These are phyloP conservation scores for Agrochola lota DNA, from an alignment of 2,888 invertebrate genomes.

Conservation along the genomic window DNA sequence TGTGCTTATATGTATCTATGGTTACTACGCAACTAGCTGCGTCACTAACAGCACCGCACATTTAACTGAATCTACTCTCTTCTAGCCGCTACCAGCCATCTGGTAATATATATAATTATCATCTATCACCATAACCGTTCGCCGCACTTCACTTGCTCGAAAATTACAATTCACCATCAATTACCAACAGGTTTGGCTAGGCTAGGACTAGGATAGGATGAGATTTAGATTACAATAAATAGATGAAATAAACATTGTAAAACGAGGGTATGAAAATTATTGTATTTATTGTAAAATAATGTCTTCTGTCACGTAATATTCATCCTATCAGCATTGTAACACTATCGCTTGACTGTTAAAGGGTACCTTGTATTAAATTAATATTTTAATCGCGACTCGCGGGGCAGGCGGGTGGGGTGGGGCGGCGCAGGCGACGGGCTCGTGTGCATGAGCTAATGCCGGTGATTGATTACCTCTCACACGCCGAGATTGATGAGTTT, in stretches of 20 bases:
- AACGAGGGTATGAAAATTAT: too few species aligned
- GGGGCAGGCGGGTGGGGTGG: background rate
- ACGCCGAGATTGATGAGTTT: slow-evolving; percentile 76
- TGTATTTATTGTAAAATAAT: background rate
- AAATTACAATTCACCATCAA: background rate
- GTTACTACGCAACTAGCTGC: background rate
- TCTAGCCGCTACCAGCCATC: background rate
- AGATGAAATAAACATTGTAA: background rate
- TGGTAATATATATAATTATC: too few species aligned
- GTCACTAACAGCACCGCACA: background rate
- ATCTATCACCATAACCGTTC: background rate
- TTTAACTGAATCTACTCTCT: background rate
- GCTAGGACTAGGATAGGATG: background rate
- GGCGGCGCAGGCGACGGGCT: slow-evolving; percentile 35
- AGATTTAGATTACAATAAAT: background rate
- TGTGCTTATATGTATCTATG: too few species aligned
- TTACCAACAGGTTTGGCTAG: too few species aligned
- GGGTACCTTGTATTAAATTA: background rate
- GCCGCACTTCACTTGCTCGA: background rate
- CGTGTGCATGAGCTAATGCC: slow-evolving; percentile 53
- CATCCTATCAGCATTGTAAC: too few species aligned
- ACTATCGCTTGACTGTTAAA: background rate
- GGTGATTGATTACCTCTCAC: slow-evolving; percentile 63
- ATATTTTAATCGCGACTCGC: background rate
- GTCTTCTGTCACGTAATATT: background rate